Evolutionary conservation across 2,113 vertebrate genomes (phyloP).

Genomic region (Gasterosteus aculeatus): DNA sequence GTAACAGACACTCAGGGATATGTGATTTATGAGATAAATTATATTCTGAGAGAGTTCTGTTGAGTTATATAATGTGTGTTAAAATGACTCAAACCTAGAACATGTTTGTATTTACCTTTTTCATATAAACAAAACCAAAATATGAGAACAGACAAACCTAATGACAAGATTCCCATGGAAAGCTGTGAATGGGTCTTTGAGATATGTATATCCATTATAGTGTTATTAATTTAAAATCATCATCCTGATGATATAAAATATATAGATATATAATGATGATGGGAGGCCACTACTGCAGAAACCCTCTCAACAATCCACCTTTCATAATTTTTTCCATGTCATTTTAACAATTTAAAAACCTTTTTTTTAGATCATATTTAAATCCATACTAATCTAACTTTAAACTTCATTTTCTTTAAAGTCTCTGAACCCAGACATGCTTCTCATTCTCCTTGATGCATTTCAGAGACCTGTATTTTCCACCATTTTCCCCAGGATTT

Average conservation of each 20-base stretch:
- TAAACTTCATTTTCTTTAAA: background rate
- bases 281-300: background rate
- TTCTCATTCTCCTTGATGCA: background rate
- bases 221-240: background rate
- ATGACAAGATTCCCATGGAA: background rate
- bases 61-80: constrained; percentile 2
- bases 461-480: constrained; percentile 39
- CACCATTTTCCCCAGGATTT: constrained; percentile 54
- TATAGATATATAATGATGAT: background rate
- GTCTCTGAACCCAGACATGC: constrained; percentile 6
- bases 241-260: background rate
- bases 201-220: background rate
- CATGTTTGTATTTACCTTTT: background rate
- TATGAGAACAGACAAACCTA: background rate
- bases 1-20: background rate
- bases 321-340: background rate
- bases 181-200: background rate
- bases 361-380: background rate
- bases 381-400: background rate
- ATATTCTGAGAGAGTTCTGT: constrained; percentile 12
- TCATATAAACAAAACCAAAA: background rate
- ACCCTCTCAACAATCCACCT: background rate
- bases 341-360: no score
- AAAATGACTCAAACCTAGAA: background rate
- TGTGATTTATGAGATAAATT: background rate